Evolutionary conservation across 2,797 vertebrate genomes (phyloP).

Genomic region (Chelon auratus): DNA sequence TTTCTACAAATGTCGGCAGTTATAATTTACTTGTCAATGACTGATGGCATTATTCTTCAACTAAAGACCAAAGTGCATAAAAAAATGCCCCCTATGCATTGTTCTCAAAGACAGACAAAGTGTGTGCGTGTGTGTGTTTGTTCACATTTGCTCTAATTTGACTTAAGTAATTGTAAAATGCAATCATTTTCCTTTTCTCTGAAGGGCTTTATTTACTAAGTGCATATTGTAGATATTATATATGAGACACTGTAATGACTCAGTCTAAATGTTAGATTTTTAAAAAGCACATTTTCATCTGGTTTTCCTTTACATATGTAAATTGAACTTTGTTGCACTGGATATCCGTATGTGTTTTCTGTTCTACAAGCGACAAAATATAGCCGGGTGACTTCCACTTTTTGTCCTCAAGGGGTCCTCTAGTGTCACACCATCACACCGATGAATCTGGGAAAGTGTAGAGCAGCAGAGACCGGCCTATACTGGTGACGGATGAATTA

Average conservation of each 20-base stretch:
- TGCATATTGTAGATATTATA: constrained; percentile 24
- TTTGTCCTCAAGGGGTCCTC: constrained; percentile 75
- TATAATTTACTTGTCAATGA: neutral
- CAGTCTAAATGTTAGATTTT: constrained; percentile 29
- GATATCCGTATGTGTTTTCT: constrained; percentile 40
- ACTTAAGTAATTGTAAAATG: constrained; percentile 20
- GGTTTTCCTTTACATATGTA: constrained; percentile 24
- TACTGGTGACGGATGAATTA: constrained; percentile 25
- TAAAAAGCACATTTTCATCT: constrained; percentile 16
- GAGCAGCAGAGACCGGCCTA: constrained; percentile 15
- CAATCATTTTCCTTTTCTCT: neutral
- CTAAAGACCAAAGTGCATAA: constrained; percentile 52
- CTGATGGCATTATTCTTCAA: constrained; percentile 7
- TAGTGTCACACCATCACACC: constrained; percentile 21
- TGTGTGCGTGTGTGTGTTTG: neutral
- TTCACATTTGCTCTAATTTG: constrained; percentile 24
- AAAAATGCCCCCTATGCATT: constrained; percentile 19
- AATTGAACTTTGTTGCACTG: constrained; percentile 33
- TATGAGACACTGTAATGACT: constrained; percentile 11
- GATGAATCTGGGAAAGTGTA: neutral
- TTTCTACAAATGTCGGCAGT: constrained; percentile 9
- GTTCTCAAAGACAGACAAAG: constrained; percentile 45
- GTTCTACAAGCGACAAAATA: constrained; percentile 13
- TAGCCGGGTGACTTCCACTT: constrained; percentile 32
- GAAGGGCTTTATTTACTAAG: constrained; percentile 35